These are phyloP conservation scores for Xenopus borealis DNA, from an alignment of 2,113 vertebrate species.

Conservation along the genomic window DNA sequence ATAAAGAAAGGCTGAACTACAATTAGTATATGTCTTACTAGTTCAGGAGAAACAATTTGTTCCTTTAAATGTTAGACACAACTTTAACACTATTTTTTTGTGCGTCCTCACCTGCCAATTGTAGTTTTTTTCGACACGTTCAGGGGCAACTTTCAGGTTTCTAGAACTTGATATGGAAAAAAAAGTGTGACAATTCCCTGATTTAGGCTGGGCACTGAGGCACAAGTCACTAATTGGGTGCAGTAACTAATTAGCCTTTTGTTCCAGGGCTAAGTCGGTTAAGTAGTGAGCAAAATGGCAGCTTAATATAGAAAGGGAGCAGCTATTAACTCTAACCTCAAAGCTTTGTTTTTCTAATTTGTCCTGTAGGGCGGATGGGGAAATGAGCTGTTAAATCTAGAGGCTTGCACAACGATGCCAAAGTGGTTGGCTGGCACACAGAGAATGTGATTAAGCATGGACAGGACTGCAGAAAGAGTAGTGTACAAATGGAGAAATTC, in stretches of 20 bases:
- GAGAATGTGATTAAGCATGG: not conserved
- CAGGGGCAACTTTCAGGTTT: not conserved
- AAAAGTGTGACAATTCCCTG: slow-evolving; percentile 29
- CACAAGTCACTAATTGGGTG: slow-evolving; percentile 37
- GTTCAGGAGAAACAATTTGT: no score
- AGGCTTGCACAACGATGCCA: not conserved
- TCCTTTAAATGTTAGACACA: no score
- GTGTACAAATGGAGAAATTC: no score
- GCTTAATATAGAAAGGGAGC: slow-evolving; percentile 18
- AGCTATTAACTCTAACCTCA: slow-evolving; percentile 13
- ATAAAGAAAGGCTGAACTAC: no score
- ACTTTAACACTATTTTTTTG: no score
- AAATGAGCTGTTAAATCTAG: not conserved
- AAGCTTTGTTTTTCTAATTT: not conserved
- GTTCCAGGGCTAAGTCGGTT: slow-evolving; percentile 32
- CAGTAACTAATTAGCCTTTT: slow-evolving; percentile 46
- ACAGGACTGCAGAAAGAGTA: no score
- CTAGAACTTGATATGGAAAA: slow-evolving; percentile 8
- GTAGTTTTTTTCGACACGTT: no score
- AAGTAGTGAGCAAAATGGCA: slow-evolving; percentile 18
- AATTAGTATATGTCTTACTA: no score
- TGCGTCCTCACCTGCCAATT: no score
- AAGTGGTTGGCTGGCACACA: not conserved
- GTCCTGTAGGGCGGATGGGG: slow-evolving; percentile 6
- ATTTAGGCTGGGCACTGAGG: slow-evolving; percentile 11